Evolutionary conservation across 2,888 invertebrate genomes (phyloP), one percentile per base, ranked within the genome.

Genomic region (Apamea epomidion): DNA sequence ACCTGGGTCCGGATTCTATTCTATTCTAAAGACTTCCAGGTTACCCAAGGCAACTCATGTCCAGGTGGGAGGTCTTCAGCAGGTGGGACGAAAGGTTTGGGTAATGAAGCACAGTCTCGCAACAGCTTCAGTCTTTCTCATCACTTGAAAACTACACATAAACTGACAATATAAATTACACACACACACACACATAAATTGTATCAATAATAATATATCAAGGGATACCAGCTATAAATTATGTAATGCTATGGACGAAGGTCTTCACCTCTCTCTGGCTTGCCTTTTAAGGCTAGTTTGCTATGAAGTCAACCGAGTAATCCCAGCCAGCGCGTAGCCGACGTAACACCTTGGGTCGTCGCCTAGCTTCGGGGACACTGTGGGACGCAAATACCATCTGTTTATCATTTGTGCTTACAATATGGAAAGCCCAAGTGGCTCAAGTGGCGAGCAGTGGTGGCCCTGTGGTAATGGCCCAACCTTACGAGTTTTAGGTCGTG

Each of bases 161-260:
- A 37, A 37, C 37, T 37, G 37, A 37, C 37, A 37, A 4, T 37
- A 37, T 37, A 37, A 37, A 37, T 37, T 37, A 32, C 32, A 32
- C 32, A 32, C 32, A 32, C 32, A 32, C 32, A 2, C 32, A 32
- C 42, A 29, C 51, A 42, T 45, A 69, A 18, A 29, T 21, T 29
- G 18, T 45, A n/a, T 21, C 18, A 51, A 51, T 29, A 58, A 21
- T 62, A 69, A 71, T 71, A 32, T 7, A 71, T 62, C 42, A 42
- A 45, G 16, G n/a, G n/a, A 80, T 1, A 16, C 71, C 16, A 45
- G 62, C 21, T 45, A 42, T 79, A 79, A 60, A 51, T 79, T 51
- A 78, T 42, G 48, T 78, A 78, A 60, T 58, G n/a, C 16, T 37
- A 58, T 58, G 45, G 5, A 48, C 58, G 25, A 37, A 58, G 78